These are phyloP conservation scores for Nematostella vectensis DNA, from an alignment of 92 coral and sea anemone genomes.

Conservation along the genomic window DNA sequence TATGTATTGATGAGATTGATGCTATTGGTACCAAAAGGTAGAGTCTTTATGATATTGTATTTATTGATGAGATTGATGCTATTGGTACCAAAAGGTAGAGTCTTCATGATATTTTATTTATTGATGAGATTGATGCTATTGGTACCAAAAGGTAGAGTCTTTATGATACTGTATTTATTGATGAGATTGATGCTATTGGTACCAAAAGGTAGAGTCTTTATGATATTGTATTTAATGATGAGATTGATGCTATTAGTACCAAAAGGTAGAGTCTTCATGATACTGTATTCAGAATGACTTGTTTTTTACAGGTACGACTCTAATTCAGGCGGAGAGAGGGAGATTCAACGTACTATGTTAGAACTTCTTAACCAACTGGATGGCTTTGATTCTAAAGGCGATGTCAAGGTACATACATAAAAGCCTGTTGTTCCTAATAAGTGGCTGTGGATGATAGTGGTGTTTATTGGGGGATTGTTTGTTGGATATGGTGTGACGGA, in stretches of 20 bases:
- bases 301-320: conserved; percentile 70
- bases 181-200: conserved; percentile 98
- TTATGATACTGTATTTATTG: conserved; percentile 70
- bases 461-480: too few relatives aligned
- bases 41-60: conserved; percentile 38
- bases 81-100: conserved; percentile 93
- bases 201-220: conserved; percentile 68
- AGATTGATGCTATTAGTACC: conserved; percentile 98
- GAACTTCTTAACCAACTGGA: conserved; percentile 96
- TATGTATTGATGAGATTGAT: conserved; percentile 96
- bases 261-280: conserved; percentile 50
- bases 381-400: conserved; percentile 98
- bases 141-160: conserved; percentile 84
- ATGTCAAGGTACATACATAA: conserved; percentile 65
- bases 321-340: conserved; percentile 98
- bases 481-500: too few relatives aligned
- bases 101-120: conserved; percentile 52
- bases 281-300: too few relatives aligned
- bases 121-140: conserved; percentile 97
- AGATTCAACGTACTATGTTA: conserved; percentile 95
- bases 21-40: conserved; percentile 99
- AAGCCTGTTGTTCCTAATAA: too few relatives aligned
- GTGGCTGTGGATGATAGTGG: too few relatives aligned
- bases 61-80: conserved; percentile 98
- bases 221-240: conserved; percentile 84